A percentile compares a stretch with the other conserved stretches of the same genome.
Evolutionary conservation across 2,113 vertebrate species (phyloP).

Genomic region (Elephantulus edwardii): DNA sequence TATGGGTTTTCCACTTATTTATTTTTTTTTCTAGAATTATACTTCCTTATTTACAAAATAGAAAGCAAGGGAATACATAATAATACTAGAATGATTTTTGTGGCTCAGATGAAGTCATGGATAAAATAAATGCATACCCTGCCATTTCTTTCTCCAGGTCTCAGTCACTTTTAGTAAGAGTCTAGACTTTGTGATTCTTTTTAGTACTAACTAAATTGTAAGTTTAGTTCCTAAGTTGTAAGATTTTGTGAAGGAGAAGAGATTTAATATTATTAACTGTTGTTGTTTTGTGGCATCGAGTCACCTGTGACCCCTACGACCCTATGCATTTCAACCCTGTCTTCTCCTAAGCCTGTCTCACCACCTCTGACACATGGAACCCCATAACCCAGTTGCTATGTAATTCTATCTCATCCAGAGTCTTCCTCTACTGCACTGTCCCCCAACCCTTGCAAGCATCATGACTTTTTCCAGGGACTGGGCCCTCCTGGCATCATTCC

Average conservation of each 20-base stretch:
- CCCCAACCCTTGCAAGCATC: no score
- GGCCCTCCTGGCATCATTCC: no score
- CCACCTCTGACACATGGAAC: no score
- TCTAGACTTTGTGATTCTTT: background rate
- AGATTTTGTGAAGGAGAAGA: constrained; percentile 30
- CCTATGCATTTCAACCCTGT: no score
- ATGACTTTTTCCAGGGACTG: no score
- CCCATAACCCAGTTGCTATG: no score
- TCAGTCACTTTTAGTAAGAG: background rate
- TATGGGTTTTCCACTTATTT: constrained; percentile 14
- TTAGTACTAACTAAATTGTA: no score
- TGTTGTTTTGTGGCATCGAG: no score
- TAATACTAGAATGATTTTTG: constrained; percentile 8
- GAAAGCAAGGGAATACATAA: background rate
- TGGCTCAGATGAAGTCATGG: background rate
- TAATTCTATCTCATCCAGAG: no score
- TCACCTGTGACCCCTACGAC: no score
- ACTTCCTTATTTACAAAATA: constrained; percentile 43
- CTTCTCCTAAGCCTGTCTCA: no score
- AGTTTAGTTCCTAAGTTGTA: constrained; percentile 37
- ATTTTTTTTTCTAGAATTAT: constrained; percentile 14
- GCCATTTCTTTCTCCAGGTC: background rate
- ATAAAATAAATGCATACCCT: background rate
- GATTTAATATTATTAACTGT: constrained; percentile 37
- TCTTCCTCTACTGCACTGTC: no score